phyloP scores from a whole-genome alignment of 2,888 invertebrate species.

The Cryptops parisi region DNA sequence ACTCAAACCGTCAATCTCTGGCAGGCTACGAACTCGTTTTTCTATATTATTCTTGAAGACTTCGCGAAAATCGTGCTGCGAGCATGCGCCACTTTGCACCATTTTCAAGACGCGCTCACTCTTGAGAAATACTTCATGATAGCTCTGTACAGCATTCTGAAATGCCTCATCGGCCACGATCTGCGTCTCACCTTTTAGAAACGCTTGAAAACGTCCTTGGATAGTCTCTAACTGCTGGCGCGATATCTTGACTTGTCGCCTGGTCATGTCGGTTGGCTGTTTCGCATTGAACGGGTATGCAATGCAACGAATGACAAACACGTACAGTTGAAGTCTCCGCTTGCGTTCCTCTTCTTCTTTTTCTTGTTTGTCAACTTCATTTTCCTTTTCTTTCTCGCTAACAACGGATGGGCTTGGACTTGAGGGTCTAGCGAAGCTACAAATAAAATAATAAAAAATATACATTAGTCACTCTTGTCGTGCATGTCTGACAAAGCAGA shows the following conservation, averaged over 20 bases:
- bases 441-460: no score
- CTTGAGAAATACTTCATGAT: constrained; percentile 88
- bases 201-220: constrained; percentile 77
- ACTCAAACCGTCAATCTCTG: constrained; percentile 97
- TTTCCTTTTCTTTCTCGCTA: constrained; percentile 58
- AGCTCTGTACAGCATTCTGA: constrained; percentile 94
- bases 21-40: constrained; percentile 91
- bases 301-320: constrained; percentile 93
- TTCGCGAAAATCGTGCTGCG: constrained; percentile 96
- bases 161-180: constrained; percentile 97
- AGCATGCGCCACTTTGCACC: constrained; percentile 96
- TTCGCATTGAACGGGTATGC: constrained; percentile 99
- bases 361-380: constrained; percentile 51
- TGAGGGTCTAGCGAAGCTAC: constrained; percentile 49
- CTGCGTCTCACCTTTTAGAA: constrained; percentile 57
- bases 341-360: constrained; percentile 93
- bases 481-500: no score
- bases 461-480: no score
- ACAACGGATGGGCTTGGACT: constrained; percentile 85
- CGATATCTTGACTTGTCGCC: constrained; percentile 86
- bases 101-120: constrained; percentile 92
- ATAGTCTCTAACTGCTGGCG: constrained; percentile 91
- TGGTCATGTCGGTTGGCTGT: constrained; percentile 96
- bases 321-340: constrained; percentile 85
- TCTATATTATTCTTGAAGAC: constrained; percentile 97